Conservation (phyloP, 2,797 vertebrate genomes). For the Myotis myotis region DNA sequence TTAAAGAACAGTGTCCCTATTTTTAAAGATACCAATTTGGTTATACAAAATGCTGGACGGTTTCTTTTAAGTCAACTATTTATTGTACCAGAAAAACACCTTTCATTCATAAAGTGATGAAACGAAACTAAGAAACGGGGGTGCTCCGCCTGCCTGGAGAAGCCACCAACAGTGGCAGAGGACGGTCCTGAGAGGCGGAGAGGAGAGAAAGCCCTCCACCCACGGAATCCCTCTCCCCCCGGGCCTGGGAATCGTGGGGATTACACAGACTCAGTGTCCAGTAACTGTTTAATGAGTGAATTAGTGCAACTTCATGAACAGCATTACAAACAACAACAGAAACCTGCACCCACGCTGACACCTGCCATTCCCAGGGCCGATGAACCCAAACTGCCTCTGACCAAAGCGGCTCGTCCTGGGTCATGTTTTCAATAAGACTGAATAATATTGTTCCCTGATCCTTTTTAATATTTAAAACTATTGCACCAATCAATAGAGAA, state of each 20-base stretch:
- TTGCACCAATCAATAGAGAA: neutral
- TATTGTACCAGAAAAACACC: slow-evolving; percentile 18
- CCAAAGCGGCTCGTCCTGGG: neutral
- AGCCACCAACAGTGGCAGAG: neutral
- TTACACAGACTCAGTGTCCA: neutral
- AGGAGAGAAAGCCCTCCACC: neutral
- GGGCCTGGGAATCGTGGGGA: neutral
- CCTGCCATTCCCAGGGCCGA: neutral
- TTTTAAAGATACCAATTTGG: neutral
- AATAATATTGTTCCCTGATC: neutral
- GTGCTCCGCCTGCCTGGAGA: neutral
- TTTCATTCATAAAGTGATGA: neutral
- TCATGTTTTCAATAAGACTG: neutral
- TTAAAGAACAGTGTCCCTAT: neutral
- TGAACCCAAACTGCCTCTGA: neutral
- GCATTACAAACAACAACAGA: neutral
- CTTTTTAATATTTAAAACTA: slow-evolving; percentile 2
- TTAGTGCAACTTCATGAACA: neutral
- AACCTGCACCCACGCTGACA: neutral
- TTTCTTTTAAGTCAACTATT: neutral
- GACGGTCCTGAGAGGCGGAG: neutral
- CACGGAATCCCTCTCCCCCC: neutral
- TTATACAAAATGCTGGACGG: neutral
- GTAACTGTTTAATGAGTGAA: neutral
- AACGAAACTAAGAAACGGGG: neutral